A percentile compares a stretch with the other conserved stretches of the same genome.
Conservation (phyloP, 2,797 vertebrate genomes). For the Macroramphosus scolopax region DNA sequence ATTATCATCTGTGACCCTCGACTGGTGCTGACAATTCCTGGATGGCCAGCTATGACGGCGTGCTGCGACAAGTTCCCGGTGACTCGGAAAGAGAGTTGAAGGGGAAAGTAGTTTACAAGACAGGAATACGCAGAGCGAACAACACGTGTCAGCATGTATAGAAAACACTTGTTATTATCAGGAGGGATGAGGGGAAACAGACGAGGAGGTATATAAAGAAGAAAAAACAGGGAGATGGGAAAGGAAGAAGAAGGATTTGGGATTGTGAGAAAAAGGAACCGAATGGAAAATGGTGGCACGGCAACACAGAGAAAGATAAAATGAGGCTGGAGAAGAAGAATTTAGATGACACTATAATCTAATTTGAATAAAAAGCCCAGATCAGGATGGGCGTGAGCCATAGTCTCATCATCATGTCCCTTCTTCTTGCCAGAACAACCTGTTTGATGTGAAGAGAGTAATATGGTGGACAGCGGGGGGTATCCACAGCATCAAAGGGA, state of each 20-base stretch:
- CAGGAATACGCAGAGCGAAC: too few relatives aligned
- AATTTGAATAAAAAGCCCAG: slow-evolving; percentile 41
- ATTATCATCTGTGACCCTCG: slow-evolving; percentile 65
- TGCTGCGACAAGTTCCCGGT: slow-evolving; percentile 61
- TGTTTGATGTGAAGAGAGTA: slow-evolving; percentile 69
- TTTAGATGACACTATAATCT: too few relatives aligned
- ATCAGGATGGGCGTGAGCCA: slow-evolving; percentile 39
- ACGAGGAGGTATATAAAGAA: slow-evolving; percentile 17
- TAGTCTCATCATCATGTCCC: slow-evolving; percentile 58
- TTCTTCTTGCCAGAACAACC: slow-evolving; percentile 59
- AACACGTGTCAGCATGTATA: too few relatives aligned
- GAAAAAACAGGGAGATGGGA: too few relatives aligned
- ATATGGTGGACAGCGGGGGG: slow-evolving; percentile 56
- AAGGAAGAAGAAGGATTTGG: slow-evolving; percentile 28
- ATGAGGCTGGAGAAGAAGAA: too few relatives aligned
- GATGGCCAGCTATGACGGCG: slow-evolving; percentile 59
- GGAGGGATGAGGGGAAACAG: slow-evolving; percentile 20
- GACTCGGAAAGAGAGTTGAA: slow-evolving; percentile 30
- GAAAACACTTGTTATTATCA: too few relatives aligned
- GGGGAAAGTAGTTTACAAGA: slow-evolving; percentile 14
- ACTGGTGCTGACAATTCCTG: slow-evolving; percentile 60
- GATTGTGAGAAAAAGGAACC: slow-evolving; percentile 9
- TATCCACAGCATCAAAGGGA: slow-evolving; percentile 63
- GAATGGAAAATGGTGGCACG: too few relatives aligned
- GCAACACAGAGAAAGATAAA: too few relatives aligned